phyloP scores from a whole-genome alignment of 2,888 invertebrate genomes.

The Theretra japonica region DNA sequence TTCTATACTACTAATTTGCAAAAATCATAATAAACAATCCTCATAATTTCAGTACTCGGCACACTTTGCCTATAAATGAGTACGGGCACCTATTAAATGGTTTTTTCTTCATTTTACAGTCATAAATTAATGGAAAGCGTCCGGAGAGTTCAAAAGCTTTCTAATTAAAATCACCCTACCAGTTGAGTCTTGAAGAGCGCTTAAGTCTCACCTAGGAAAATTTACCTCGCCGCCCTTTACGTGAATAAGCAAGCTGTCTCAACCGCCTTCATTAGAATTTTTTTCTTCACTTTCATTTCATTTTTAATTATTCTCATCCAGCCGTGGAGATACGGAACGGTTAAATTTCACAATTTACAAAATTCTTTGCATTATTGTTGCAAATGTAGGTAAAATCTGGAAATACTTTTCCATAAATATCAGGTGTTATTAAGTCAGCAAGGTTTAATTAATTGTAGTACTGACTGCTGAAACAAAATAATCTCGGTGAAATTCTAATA shows the following conservation, averaged over 20 bases:
- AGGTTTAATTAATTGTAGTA: no score
- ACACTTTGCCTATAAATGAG: not conserved
- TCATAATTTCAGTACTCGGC: not conserved
- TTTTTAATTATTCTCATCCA: not conserved
- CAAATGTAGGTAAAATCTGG: not conserved
- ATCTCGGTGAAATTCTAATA: no score
- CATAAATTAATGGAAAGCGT: not conserved
- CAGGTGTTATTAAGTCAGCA: no score
- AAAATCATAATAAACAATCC: not conserved
- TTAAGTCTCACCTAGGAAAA: slow-evolving; percentile 17
- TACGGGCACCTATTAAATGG: not conserved
- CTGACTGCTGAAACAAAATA: no score
- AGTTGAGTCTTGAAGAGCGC: slow-evolving; percentile 5
- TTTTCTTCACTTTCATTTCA: not conserved
- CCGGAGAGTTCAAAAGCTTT: slow-evolving; percentile 21
- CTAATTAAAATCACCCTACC: slow-evolving; percentile 18
- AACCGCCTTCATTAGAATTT: slow-evolving; percentile 28
- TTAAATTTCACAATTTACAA: not conserved
- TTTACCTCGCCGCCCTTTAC: slow-evolving; percentile 10
- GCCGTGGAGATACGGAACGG: not conserved
- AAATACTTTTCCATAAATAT: not conserved
- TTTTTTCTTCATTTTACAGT: not conserved
- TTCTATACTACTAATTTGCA: no score
- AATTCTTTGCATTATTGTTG: not conserved
- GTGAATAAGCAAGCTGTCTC: slow-evolving; percentile 24